Evolutionary conservation across 2,888 invertebrate species (phyloP), one percentile per base, ranked within the genome.

Genomic region (Pseudoips prasinana): DNA sequence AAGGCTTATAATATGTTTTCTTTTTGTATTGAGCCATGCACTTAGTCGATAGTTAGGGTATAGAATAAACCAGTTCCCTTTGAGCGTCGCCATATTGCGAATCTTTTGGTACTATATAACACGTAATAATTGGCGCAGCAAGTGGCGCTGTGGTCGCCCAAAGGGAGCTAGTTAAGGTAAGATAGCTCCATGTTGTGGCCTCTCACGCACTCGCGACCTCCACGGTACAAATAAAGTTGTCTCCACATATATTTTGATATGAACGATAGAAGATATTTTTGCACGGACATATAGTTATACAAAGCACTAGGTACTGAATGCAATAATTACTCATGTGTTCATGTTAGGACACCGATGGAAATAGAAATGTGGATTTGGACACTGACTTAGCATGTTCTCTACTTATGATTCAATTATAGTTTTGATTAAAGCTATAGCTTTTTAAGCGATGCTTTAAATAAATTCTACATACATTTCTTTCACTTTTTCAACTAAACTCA

Each of bases 161-260:
- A 14, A 14, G 20, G n/a, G 7, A 20, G 20, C 2, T 7, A 20
- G 7, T 20, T 20, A 5, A 14, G 2, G 3, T 20, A 20, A 20
- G 2, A 7, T 20, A 20, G 7, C 20, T 7, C 3, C 20, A 20
- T 20, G 4, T 39, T 33, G 79, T 74, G 73, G 71, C 77, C 77
- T 75, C 69, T 54, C 45, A 45, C 55, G 56, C 56, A 50, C 60
- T 48, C 55, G 64, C 58, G 62, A 69, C 61, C 64, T 56, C 63
- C 50, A 67, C 69, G 73, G 84, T 86, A 86, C 86, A 86, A 86
- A 86, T 62, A 28, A 43, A 47, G 62, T 63, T 58, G 64, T 63
- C 65, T 67, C 64, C 72, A 64, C 70, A 70, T 81, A 74, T 86
- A 86, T 87, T 86, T 84, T 87, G 72, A 70, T 81, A 77, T 54